Evolutionary conservation across 2,113 vertebrate genomes (phyloP).

Genomic region (Scytalopus superciliaris): DNA sequence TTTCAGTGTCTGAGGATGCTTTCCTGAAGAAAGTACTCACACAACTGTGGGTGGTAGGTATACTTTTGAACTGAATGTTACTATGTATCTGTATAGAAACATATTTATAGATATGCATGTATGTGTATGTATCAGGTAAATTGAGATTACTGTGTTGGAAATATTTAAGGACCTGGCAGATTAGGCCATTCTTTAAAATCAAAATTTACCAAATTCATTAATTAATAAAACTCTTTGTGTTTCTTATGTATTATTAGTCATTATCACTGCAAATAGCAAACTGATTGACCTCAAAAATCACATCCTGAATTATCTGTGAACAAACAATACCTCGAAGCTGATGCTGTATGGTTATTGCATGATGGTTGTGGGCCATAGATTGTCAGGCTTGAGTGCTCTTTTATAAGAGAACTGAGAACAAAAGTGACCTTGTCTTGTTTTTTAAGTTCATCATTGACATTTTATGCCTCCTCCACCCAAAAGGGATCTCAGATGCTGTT

Average conservation of each 20-base stretch:
- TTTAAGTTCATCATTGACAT: neutral
- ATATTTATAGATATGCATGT: neutral
- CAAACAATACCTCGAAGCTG: too few relatives aligned
- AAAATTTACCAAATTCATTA: neutral
- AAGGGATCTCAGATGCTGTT: too few relatives aligned
- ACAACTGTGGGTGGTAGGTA: neutral
- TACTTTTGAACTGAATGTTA: neutral
- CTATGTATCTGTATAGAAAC: neutral
- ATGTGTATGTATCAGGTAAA: neutral
- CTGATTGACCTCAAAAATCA: neutral
- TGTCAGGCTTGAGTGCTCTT: neutral
- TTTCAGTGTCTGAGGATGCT: neutral
- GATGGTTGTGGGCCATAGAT: neutral
- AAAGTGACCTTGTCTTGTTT: neutral
- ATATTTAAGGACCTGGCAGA: neutral
- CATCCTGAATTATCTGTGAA: neutral
- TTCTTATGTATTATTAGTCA: neutral
- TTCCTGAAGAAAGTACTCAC: neutral
- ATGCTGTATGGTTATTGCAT: neutral
- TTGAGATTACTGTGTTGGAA: neutral
- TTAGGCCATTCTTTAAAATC: neutral
- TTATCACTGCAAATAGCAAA: neutral
- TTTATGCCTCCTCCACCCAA: too few relatives aligned
- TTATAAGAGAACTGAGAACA: neutral
- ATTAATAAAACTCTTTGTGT: neutral